Conservation (phyloP, 1,140 invertebrate species). For the Schlechtendalia chinensis region DNA sequence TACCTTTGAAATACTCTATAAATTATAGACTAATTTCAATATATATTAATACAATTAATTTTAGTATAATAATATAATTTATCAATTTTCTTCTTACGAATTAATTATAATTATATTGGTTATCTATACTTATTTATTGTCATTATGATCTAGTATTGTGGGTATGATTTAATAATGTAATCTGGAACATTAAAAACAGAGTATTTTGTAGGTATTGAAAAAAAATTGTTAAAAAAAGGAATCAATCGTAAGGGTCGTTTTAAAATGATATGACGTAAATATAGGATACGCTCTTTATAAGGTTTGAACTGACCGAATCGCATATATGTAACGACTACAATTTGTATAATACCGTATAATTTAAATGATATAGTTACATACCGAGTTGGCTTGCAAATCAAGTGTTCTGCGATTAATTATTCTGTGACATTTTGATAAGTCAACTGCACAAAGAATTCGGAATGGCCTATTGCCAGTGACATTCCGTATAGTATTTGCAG, state of each 20-base stretch:
- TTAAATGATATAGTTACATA: too few relatives aligned
- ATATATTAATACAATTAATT: too few relatives aligned
- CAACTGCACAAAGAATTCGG: not conserved
- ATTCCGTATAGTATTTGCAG: not conserved
- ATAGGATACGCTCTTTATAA: not conserved
- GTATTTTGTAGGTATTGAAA: too few relatives aligned
- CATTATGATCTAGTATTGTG: too few relatives aligned
- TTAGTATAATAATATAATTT: too few relatives aligned
- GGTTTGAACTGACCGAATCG: not conserved
- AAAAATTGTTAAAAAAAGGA: not conserved
- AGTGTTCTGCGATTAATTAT: constrained; percentile 24
- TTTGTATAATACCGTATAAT: not conserved
- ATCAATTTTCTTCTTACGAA: too few relatives aligned
- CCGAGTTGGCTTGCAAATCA: constrained; percentile 5
- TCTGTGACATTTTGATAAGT: not conserved
- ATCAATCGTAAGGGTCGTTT: not conserved
- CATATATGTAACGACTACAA: not conserved
- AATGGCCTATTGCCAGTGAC: not conserved
- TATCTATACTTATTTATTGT: too few relatives aligned
- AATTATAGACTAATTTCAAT: too few relatives aligned
- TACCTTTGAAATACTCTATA: too few relatives aligned
- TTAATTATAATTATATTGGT: too few relatives aligned
- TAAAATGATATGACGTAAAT: not conserved
- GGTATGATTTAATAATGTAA: too few relatives aligned
- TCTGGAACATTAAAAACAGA: too few relatives aligned